Base-by-base conservation (phyloP, 2,797 vertebrate species). In the Steatocranus sp. region DNA sequence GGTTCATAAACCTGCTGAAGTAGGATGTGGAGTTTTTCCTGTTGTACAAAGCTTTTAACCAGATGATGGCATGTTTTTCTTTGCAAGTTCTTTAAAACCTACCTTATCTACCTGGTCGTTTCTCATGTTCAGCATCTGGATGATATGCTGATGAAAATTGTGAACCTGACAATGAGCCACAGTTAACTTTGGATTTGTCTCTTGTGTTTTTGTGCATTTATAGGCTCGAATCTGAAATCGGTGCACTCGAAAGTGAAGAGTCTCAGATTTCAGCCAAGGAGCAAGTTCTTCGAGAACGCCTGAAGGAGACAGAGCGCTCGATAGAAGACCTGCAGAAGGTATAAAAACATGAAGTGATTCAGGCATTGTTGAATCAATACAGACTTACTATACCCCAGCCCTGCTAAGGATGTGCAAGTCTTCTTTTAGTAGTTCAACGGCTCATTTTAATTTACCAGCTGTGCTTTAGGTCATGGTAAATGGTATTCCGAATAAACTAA, bases 221-320 rank as follows among this genome's bases (percentile, higher is more conserved):
- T 91, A 99, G 98, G 95, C 88, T 99, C 92, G 98, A 98, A 93
- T 96, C 97, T 86, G 98, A 99, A 94, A 99, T 99, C 74, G 94
- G 96, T 80, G 91, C 94, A 4, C 96, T 99, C 82, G 98, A 99
- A 93, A 97, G 95, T 46, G 98, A 99, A 93, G 98, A 99, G 95
- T 98, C 97, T 56, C 97, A 97, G 93, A 99, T 99, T 95, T 98
- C 98, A 74, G 98, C 98, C 94, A 99, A 99, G 97, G 98, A 99
- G 91, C 97, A 97, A 95, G 91, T 97, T 88, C 97, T 99, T 89
- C 93, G 97, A 89, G 97, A 99, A 93, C 98, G 97, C 54, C 96
- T 99, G 85, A 97, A 97, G 88, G 97, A 98, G 93, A 97, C 97
- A 2, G 98, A 99, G 88, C 97, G 96, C 91, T 98, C 98, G 7